These are phyloP conservation scores for Oncopodura yosiiana DNA, from an alignment of 1,140 invertebrate genomes.

Conservation along the genomic window DNA sequence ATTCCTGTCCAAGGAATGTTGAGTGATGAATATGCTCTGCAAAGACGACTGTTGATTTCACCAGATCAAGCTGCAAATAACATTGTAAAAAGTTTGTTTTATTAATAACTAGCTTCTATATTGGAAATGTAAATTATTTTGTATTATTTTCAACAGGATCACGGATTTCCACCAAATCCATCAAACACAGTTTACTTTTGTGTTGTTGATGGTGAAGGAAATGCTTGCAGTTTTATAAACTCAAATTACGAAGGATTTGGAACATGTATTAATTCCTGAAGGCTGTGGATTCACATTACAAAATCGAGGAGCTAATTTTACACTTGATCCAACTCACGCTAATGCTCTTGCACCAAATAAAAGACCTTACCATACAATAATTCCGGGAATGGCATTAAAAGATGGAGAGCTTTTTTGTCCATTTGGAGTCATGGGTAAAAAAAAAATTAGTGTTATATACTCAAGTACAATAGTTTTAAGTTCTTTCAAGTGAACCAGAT, in stretches of 20 bases:
- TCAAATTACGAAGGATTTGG: slow-evolving; percentile 42
- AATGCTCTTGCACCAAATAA: slow-evolving; percentile 29
- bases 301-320: slow-evolving; percentile 34
- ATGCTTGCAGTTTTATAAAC: slow-evolving; percentile 40
- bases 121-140: not conserved
- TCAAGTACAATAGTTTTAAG: slow-evolving; percentile 39
- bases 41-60: slow-evolving; percentile 38
- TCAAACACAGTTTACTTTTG: slow-evolving; percentile 42
- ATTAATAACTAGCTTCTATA: not conserved
- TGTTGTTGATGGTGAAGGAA: slow-evolving; percentile 41
- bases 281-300: slow-evolving; percentile 43
- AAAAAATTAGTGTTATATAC: not conserved
- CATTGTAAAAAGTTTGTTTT: slow-evolving; percentile 19
- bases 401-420: slow-evolving; percentile 26
- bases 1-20: slow-evolving; percentile 38
- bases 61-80: slow-evolving; percentile 24
- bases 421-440: slow-evolving; percentile 35
- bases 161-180: slow-evolving; percentile 29
- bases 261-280: slow-evolving; percentile 41
- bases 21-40: slow-evolving; percentile 39
- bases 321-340: slow-evolving; percentile 20
- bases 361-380: slow-evolving; percentile 41
- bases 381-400: slow-evolving; percentile 37
- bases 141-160: slow-evolving; percentile 19
- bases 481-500: slow-evolving; percentile 35